These are phyloP conservation scores for Delichon dasypus DNA, from an alignment of 2,797 vertebrate species.

Conservation along the genomic window DNA sequence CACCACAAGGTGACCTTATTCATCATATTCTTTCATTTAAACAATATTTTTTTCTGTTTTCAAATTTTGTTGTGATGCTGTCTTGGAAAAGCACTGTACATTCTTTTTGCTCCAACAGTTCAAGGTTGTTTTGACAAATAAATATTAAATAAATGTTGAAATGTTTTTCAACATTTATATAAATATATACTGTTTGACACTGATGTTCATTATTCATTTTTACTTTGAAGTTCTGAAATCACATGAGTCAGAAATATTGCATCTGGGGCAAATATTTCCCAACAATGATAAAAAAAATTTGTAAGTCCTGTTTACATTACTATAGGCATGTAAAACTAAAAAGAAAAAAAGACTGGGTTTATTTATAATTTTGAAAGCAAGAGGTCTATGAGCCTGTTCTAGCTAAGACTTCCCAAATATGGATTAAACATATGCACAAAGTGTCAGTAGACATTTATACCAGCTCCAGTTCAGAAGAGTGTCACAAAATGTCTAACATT, in stretches of 20 bases:
- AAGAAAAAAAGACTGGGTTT: background rate
- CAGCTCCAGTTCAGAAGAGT: background rate
- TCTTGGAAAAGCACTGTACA: background rate
- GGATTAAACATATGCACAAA: background rate
- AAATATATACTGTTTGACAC: background rate
- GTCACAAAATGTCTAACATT: background rate
- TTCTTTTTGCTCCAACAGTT: background rate
- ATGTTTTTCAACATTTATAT: background rate
- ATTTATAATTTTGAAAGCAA: background rate
- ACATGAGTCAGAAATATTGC: background rate
- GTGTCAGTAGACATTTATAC: background rate
- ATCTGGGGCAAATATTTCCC: background rate
- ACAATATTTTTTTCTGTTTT: background rate
- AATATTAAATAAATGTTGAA: background rate
- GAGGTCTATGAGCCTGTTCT: background rate
- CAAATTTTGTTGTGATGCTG: background rate
- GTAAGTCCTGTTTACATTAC: background rate
- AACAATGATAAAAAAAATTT: background rate
- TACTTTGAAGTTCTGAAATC: background rate
- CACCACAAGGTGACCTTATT: background rate
- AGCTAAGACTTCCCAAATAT: background rate
- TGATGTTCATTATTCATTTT: background rate
- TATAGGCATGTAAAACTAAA: background rate
- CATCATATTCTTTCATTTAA: background rate
- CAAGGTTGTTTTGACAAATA: background rate